Base-by-base conservation (phyloP, 2,888 invertebrate species). In the Dolichomitus sp. region DNA sequence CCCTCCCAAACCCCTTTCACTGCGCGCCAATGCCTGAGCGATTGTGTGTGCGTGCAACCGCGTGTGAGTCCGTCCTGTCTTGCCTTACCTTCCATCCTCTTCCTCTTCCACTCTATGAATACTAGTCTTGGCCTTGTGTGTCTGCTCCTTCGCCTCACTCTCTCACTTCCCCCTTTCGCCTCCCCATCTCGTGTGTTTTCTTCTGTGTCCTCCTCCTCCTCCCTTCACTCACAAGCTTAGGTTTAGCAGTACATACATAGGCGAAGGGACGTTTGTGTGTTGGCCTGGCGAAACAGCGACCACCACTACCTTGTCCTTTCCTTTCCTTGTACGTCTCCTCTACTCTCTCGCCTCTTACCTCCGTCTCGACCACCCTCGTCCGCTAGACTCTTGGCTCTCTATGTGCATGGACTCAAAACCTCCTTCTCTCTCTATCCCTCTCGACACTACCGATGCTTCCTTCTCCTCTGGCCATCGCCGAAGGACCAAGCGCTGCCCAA, bases 291-390 rank as follows among this genome's bases (percentile, higher is more conserved):
- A 80, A 77, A 54, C 57, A 80, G 77, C 80, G 76, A 68, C 73
- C 73, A 48, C 72, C 57, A 61, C 65, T 27, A 63, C 87, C 87
- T 80, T 61, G 86, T 90, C 91, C 91, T 91, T 89, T 90, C 73
- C 69, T 75, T 72, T 48, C 74, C 76, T 54, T 19, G 54, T 40
- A 50, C 59, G 48, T 52, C 63, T 70, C 63, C 57, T 59, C 63
- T 57, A 69, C 66, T 59, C 70, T 63, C 68, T 66, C 63, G 42
- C 52, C 50, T 65, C 37, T 74, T 48, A 40, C 61, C 75, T 72
- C 52, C 54, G 33, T 50, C 70, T 17, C 59, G 57, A 45, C 57
- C 61, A 65, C 79, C 72, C 72, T 79, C 48, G 69, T 37, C 37
- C 59, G 19, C 54, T 65, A 30, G 30, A 72, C 54, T 79, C 61